Base-by-base conservation (phyloP, 2,888 invertebrate species). In the Ditula angustiorana region DNA sequence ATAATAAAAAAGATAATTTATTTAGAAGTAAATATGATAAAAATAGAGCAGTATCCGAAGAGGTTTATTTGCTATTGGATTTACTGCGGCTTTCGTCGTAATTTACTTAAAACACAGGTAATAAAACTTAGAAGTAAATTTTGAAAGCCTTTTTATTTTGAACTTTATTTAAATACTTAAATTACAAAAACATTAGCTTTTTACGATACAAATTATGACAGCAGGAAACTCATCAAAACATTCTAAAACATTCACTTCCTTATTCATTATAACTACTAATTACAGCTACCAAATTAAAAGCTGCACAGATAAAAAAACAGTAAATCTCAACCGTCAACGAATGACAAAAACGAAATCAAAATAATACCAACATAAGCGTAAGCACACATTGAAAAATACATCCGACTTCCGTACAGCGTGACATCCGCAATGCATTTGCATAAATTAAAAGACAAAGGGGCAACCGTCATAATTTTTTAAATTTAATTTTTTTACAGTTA, bases 401-500 rank as follows among this genome's bases (percentile, higher is more conserved):
- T 70, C 66, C 68, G 72, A 78, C 79, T 75, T 78, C 76, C 79
- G 74, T 65, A 68, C 73, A 67, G 71, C 82, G 75, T 78, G 78
- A 81, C 82, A 84, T 85, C 86, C 88, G 86, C 73, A 77, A 74
- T 70, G 75, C 81, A 88, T 91, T 90, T 86, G 84, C 91, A 91
- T 92, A 90, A 73, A 88, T 88, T 88, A 88, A 74, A 69, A 84
- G 81, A 89, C 88, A 90, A 91, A 90, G 82, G 82, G 75, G 72
- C 77, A 82, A 82, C 87, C 86, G 88, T 88, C 87, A 91, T 92
- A 92, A 90, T 90, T 91, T 88, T 86, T 88, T 86, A 86, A 88
- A 90, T 88, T 91, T 89, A 90, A 90, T 90, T 92, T 92, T 90
- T 91, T 87, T 87, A 90, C 90, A 81, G 85, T 88, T 84, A 90